Conservation (phyloP, 2,888 invertebrate species). For the Dryocosmus kuriphilus region DNA sequence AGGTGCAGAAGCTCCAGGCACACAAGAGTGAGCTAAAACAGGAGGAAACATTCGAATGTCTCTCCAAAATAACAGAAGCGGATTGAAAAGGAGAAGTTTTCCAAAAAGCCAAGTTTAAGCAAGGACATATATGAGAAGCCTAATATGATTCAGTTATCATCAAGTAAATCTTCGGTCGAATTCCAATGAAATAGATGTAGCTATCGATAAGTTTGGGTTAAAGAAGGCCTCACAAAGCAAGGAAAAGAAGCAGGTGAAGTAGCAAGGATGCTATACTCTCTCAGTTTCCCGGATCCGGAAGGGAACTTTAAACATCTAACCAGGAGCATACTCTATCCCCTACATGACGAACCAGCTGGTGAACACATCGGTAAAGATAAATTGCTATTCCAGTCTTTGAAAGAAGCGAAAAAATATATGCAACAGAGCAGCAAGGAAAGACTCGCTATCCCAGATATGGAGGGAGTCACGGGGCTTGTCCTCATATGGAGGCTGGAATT, state of each 20-base stretch:
- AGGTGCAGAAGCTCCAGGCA: too few species aligned
- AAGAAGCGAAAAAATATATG: not conserved
- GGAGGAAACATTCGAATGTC: too few species aligned
- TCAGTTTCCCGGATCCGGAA: constrained; percentile 54
- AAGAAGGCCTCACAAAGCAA: constrained; percentile 1
- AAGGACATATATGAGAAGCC: too few species aligned
- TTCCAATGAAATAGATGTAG: not conserved
- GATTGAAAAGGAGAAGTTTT: too few species aligned
- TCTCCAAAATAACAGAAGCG: too few species aligned
- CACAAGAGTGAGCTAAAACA: not conserved
- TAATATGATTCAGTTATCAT: too few species aligned
- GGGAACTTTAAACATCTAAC: constrained; percentile 42
- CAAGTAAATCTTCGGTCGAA: not conserved
- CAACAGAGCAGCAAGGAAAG: not conserved
- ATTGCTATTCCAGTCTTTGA: not conserved
- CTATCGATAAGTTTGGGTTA: not conserved
- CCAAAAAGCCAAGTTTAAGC: too few species aligned
- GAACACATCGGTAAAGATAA: not conserved
- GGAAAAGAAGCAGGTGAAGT: not conserved
- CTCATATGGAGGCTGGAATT: not conserved
- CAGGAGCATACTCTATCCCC: constrained; percentile 45
- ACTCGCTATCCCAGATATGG: constrained; percentile 23
- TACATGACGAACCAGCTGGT: not conserved
- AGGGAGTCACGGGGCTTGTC: constrained; percentile 10
- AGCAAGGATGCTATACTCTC: constrained; percentile 47